These are phyloP conservation scores for Linepithema humile DNA, from an alignment of 1,140 invertebrate genomes.

Conservation along the genomic window DNA sequence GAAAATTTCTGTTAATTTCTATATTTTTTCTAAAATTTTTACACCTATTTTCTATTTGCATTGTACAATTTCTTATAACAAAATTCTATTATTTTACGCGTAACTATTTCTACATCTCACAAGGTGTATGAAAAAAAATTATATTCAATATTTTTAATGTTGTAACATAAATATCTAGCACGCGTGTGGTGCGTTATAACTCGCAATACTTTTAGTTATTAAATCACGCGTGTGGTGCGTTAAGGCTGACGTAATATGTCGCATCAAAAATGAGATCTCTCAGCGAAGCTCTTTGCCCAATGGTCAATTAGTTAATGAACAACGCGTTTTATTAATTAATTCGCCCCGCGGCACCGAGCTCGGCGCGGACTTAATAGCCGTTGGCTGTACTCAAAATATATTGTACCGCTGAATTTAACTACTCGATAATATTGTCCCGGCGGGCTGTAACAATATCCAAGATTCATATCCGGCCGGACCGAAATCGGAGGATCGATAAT, in stretches of 20 bases:
- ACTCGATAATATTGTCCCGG: constrained; percentile 49
- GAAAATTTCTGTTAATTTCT: not conserved
- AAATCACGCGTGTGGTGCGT: constrained; percentile 39
- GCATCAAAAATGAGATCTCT: constrained; percentile 46
- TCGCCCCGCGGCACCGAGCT: not conserved
- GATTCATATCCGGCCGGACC: constrained; percentile 25
- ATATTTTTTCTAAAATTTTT: not conserved
- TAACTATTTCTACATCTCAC: not conserved
- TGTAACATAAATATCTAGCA: not conserved
- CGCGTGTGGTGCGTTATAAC: not conserved
- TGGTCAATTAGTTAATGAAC: constrained; percentile 67
- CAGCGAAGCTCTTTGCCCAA: constrained; percentile 11
- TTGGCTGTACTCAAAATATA: constrained; percentile 24
- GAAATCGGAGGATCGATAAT: constrained; percentile 32
- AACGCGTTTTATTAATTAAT: constrained; percentile 61
- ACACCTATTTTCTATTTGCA: not conserved
- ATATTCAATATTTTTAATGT: not conserved
- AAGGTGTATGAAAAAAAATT: not conserved
- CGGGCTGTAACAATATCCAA: constrained; percentile 14
- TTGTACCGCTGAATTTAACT: constrained; percentile 52
- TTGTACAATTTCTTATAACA: not conserved
- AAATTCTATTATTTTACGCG: not conserved
- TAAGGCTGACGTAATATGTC: constrained; percentile 30
- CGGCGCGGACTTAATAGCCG: constrained; percentile 10
- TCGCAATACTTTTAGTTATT: not conserved